Conservation (phyloP, 2,797 vertebrate genomes). For the Lacerta agilis region DNA sequence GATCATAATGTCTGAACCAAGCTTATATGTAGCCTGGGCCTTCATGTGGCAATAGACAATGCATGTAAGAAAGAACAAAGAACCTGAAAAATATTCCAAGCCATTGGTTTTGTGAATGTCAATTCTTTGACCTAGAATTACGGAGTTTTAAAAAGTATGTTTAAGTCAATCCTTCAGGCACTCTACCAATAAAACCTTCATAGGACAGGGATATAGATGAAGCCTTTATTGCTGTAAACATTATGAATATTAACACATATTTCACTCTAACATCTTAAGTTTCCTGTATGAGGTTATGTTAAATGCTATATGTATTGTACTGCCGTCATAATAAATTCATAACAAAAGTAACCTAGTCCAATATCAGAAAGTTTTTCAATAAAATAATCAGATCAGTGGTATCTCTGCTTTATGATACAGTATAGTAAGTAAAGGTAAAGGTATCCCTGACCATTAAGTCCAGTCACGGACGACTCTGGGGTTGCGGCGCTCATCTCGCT, state of each 20-base stretch:
- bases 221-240: neutral
- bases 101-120: neutral
- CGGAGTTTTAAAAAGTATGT: neutral
- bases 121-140: slow-evolving; percentile 2
- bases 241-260: neutral
- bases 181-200: neutral
- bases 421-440: too few relatives aligned
- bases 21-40: neutral
- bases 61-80: neutral
- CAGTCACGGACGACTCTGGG: too few relatives aligned
- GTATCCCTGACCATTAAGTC: too few relatives aligned
- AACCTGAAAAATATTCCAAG: neutral
- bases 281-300: slow-evolving; percentile 6
- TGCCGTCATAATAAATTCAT: neutral
- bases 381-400: slow-evolving; percentile 1
- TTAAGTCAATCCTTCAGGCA: neutral
- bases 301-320: neutral
- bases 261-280: neutral
- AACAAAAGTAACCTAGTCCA: neutral
- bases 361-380: neutral
- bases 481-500: too few relatives aligned
- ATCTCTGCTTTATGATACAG: neutral
- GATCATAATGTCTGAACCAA: neutral
- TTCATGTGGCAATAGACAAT: neutral
- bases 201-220: neutral